phyloP scores from a whole-genome alignment of 2,113 vertebrate genomes.

The Eleginops maclovinus region DNA sequence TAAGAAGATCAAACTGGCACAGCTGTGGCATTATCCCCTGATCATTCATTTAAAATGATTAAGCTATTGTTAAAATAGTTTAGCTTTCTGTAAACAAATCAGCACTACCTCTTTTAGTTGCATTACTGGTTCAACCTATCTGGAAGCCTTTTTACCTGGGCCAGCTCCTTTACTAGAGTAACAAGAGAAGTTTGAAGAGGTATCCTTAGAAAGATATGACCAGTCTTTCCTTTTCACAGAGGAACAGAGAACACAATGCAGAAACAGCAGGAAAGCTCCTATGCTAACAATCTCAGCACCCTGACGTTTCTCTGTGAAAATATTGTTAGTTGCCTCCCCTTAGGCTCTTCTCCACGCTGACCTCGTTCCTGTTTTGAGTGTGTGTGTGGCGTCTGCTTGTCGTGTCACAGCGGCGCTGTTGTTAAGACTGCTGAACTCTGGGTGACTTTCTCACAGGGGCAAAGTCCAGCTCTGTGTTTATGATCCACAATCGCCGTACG shows the following conservation, averaged over 20 bases:
- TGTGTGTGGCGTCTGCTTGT: slow-evolving; percentile 48
- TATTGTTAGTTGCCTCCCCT: slow-evolving; percentile 37
- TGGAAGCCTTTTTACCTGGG: slow-evolving; percentile 5
- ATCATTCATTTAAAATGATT: neutral
- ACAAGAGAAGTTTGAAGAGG: slow-evolving; percentile 3
- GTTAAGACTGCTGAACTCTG: slow-evolving; percentile 74
- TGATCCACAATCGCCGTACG: slow-evolving; percentile 24
- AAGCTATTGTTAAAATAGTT: too few relatives aligned
- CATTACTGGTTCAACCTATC: neutral
- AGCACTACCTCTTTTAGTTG: neutral
- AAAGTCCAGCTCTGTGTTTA: slow-evolving; percentile 59
- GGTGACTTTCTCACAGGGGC: slow-evolving; percentile 60
- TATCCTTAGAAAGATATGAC: neutral
- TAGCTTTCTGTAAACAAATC: neutral
- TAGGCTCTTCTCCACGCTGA: slow-evolving; percentile 28
- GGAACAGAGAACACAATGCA: slow-evolving; percentile 19
- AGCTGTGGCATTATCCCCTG: neutral
- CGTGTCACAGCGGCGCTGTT: slow-evolving; percentile 55
- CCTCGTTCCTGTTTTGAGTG: slow-evolving; percentile 46
- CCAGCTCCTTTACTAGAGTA: slow-evolving; percentile 8
- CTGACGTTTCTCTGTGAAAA: slow-evolving; percentile 48
- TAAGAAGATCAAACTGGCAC: neutral
- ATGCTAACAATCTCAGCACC: slow-evolving; percentile 45
- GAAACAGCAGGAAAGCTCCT: slow-evolving; percentile 35
- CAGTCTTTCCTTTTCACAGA: neutral